A percentile compares a stretch with the other conserved stretches of the same genome.
These are phyloP conservation scores for Drosophila orena DNA, from an alignment of 1,140 invertebrate species.

Conservation along the genomic window DNA sequence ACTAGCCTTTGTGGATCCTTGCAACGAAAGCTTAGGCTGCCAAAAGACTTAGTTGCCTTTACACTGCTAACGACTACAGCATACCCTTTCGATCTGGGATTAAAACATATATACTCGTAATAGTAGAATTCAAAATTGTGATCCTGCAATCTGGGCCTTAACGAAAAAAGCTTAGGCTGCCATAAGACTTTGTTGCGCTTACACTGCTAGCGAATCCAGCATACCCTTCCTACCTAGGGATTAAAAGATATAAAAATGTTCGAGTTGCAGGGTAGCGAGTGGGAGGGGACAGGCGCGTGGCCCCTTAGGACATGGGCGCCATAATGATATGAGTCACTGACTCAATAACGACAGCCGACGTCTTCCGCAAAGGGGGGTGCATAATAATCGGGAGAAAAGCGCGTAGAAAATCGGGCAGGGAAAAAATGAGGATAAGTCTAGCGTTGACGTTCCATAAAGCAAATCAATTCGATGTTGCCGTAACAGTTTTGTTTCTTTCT, in stretches of 20 bases:
- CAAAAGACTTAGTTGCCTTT: neutral
- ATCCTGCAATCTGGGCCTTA: no score
- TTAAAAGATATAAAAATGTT: neutral
- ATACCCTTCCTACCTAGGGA: neutral
- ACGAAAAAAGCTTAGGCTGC: no score
- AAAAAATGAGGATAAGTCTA: slow-evolving; percentile 17
- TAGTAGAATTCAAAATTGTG: no score
- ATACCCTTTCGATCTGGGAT: neutral
- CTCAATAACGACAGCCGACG: slow-evolving; percentile 39
- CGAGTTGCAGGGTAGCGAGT: slow-evolving; percentile 40
- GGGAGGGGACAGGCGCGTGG: slow-evolving; percentile 48
- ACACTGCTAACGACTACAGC: neutral
- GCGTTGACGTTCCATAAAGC: slow-evolving; percentile 76
- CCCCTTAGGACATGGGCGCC: slow-evolving; percentile 66
- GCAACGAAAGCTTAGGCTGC: no score
- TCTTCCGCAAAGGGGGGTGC: slow-evolving; percentile 42
- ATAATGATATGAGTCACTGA: slow-evolving; percentile 78
- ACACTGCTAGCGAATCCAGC: no score
- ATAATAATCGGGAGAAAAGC: slow-evolving; percentile 58
- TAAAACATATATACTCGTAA: no score
- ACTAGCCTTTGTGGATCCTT: neutral
- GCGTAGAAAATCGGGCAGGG: neutral
- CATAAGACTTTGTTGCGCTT: no score
- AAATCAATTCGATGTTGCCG: slow-evolving; percentile 70
- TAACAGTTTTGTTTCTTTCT: slow-evolving; percentile 50